Evolutionary conservation across 2,797 vertebrate genomes (phyloP).

Genomic region (Coluber constrictor): DNA sequence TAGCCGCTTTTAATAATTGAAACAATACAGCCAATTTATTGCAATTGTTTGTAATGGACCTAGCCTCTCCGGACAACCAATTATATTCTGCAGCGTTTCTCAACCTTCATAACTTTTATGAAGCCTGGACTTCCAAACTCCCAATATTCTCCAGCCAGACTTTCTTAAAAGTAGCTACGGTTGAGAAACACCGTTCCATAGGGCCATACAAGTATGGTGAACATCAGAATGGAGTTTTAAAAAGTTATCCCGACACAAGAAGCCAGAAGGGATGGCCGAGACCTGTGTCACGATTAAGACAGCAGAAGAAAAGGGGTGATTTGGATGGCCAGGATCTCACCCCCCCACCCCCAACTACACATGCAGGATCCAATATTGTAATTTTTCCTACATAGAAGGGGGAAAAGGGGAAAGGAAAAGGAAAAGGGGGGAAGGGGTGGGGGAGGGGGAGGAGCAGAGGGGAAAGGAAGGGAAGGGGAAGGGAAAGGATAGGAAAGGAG

Average conservation of each 20-base stretch:
- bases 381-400: not conserved
- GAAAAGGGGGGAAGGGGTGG: no score
- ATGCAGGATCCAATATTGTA: not conserved
- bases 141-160: not conserved
- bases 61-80: not conserved
- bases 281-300: not conserved
- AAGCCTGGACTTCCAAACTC: not conserved
- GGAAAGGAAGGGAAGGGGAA: not conserved
- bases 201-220: not conserved
- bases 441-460: not conserved
- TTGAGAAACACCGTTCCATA: not conserved
- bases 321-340: not conserved
- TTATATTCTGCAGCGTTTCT: not conserved
- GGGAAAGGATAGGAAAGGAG: no score
- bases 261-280: not conserved
- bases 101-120: not conserved
- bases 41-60: not conserved
- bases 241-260: not conserved
- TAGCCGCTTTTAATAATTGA: no score
- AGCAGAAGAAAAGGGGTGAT: not conserved
- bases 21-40: not conserved
- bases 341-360: fast-evolving
- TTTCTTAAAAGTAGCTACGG: not conserved
- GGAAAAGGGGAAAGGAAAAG: no score
- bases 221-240: not conserved